A percentile compares a stretch with the other conserved stretches of the same genome.
Conservation (phyloP, 2,888 invertebrate species). For the Calameuta pallipes region DNA sequence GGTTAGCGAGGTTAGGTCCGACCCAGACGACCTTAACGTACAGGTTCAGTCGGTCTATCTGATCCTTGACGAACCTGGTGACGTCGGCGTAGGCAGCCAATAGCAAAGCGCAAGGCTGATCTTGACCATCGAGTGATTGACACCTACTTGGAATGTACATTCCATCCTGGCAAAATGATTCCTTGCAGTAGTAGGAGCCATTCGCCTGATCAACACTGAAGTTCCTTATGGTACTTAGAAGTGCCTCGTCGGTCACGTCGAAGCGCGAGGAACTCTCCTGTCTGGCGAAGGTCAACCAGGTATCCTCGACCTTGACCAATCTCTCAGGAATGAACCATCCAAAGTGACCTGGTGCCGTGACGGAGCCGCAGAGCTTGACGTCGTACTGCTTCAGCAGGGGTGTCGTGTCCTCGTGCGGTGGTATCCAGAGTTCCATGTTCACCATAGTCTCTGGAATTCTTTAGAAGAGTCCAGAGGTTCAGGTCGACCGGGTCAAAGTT, state of each 20-base stretch:
- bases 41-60: constrained; percentile 72
- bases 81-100: constrained; percentile 68
- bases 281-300: constrained; percentile 71
- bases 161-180: constrained; percentile 68
- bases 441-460: constrained; percentile 69
- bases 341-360: constrained; percentile 71
- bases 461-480: constrained; percentile 23
- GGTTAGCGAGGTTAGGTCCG: constrained; percentile 70
- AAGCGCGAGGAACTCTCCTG: constrained; percentile 67
- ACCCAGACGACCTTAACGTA: constrained; percentile 79
- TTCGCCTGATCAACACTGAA: constrained; percentile 50
- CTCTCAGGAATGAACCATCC: constrained; percentile 74
- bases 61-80: constrained; percentile 70
- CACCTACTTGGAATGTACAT: constrained; percentile 73
- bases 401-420: constrained; percentile 71
- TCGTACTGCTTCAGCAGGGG: constrained; percentile 61
- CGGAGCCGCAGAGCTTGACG: constrained; percentile 69
- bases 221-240: constrained; percentile 53
- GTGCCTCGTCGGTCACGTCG: constrained; percentile 59
- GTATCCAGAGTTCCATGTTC: constrained; percentile 79
- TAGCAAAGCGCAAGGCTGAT: constrained; percentile 59
- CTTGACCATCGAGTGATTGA: constrained; percentile 31
- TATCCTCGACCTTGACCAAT: constrained; percentile 64
- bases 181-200: constrained; percentile 66
- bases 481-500: not conserved